Base-by-base conservation (phyloP, 2,113 vertebrate species). In the Perccottus glenii region DNA sequence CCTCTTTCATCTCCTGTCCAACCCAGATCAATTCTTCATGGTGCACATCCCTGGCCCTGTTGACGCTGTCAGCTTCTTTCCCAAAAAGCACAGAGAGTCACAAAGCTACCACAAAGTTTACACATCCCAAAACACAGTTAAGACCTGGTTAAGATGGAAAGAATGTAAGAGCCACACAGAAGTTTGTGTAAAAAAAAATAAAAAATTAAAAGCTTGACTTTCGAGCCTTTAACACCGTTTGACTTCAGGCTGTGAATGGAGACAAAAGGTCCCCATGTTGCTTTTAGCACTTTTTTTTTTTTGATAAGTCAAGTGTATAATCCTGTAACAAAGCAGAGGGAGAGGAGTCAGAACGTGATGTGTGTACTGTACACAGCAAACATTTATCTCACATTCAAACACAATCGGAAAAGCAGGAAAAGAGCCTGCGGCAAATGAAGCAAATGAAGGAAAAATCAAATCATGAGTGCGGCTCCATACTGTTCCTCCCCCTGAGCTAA, bases 1-100 rank as follows among this genome's bases (percentile, higher is more conserved):
- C 49, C 59, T 70, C 81, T 90, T 88, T 88, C 81, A 88, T 90
- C 86, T 84, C 67, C 55, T 77, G 74, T 81, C 76, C 77, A 68
- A 71, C 74, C 43, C 80, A 64, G 73, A 87, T 90, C 84, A 71
- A 81, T 86, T 84, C 75, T 78, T 82, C 85, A 78, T 60, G 77
- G 70, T 16, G 12, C 56, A 65, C 63, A 58, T 59, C 33, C 73
- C 11, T 0, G 11, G 59, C 69, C 33, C 69, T 10, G 63, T 36
- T 64, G 59, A 80, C 63, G 55, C 59, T 36, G 64, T 66, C 55
- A 70, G 61, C 14, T 16, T 51, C 45, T 69, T 33, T 40, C 43
- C 42, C 52, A 4, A 33, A 32, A 36, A 36, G 12, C 52, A 36
- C 33, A n/a, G 7, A 55, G 52, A 33, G 46, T 62, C 48, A 42